Evolutionary conservation across 2,113 vertebrate genomes (phyloP).

Genomic region (Tachycineta bicolor): DNA sequence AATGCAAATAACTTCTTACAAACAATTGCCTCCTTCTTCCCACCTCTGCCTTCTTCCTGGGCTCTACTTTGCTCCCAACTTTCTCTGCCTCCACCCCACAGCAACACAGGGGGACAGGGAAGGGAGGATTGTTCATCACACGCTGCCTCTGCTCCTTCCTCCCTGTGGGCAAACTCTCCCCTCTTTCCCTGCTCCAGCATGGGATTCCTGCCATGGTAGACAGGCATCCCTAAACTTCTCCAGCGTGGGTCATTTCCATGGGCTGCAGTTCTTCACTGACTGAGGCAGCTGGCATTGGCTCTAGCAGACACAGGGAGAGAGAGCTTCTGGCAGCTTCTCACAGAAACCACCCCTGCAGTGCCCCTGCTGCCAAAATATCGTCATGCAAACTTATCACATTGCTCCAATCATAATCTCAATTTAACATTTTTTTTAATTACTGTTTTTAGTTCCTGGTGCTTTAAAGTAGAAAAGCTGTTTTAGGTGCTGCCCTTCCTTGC

Average conservation of each 20-base stretch:
- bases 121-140: neutral
- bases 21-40: neutral
- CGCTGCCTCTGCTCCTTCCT: fast-evolving
- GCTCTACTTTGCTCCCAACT: neutral
- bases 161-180: neutral
- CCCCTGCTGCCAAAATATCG: neutral
- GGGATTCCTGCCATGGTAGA: neutral
- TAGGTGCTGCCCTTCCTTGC: neutral
- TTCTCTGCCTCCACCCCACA: neutral
- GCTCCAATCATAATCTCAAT: neutral
- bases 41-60: neutral
- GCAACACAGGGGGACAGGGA: fast-evolving
- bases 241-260: fast-evolving
- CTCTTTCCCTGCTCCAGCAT: neutral
- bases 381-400: neutral
- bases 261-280: neutral
- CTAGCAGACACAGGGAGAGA: neutral
- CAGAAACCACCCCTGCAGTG: neutral
- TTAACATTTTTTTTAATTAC: neutral
- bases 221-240: neutral
- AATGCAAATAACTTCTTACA: neutral
- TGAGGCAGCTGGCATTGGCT: neutral
- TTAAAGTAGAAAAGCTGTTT: neutral
- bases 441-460: neutral
- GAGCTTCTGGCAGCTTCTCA: neutral